These are phyloP conservation scores for Corbicula japonica DNA, from an alignment of 2,888 invertebrate genomes.

Conservation along the genomic window DNA sequence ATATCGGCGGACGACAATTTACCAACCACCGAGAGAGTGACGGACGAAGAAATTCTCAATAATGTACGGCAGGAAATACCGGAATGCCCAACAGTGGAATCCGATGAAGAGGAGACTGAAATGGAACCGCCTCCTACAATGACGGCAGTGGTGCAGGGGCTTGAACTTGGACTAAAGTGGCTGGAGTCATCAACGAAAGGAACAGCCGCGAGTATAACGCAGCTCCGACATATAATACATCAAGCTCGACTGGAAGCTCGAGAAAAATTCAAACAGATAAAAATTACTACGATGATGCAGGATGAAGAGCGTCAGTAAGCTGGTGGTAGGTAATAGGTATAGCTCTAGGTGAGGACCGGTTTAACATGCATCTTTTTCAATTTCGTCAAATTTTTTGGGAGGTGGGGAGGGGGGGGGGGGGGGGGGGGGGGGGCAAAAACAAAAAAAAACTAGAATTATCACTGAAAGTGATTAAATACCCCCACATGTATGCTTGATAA, in stretches of 20 bases:
- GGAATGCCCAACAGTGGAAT: neutral
- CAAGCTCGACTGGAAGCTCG: neutral
- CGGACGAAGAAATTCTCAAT: conserved; percentile 2
- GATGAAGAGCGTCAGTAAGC: no score
- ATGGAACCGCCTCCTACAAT: neutral
- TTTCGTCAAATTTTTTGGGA: no score
- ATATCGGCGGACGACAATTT: no score
- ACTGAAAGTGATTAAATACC: no score
- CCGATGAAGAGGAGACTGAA: conserved; percentile 4
- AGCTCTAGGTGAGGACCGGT: no score
- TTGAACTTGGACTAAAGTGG: neutral
- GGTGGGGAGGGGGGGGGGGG: no score
- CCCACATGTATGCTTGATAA: no score
- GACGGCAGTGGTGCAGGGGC: neutral
- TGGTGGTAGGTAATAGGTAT: no score
- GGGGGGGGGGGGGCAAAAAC: no score
- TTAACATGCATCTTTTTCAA: no score
- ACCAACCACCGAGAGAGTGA: neutral
- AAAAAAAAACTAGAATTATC: no score
- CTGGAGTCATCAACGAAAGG: neutral
- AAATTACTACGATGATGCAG: no score
- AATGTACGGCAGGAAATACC: neutral
- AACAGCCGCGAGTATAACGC: neutral
- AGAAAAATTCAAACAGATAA: neutral
- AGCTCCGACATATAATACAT: conserved; percentile 8